Evolutionary conservation across 1,140 invertebrate species (phyloP).

Genomic region (Hydropsyche tenuis): DNA sequence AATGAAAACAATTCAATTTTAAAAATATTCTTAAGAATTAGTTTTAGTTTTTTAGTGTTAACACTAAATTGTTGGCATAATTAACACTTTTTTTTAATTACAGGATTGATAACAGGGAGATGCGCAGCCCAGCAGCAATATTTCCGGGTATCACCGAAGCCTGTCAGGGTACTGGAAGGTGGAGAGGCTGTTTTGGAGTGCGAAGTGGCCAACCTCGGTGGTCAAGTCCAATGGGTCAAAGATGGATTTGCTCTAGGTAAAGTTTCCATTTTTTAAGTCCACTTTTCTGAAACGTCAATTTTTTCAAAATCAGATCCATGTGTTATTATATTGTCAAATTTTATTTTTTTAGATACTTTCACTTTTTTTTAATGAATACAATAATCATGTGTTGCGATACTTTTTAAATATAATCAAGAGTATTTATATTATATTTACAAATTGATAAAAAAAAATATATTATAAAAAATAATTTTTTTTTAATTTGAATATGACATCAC

Average conservation of each 20-base stretch:
- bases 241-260: slow-evolving; percentile 91
- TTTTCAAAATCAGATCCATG: no score
- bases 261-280: slow-evolving; percentile 47
- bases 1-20: not conserved
- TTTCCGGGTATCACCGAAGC: slow-evolving; percentile 79
- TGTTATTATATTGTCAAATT: no score
- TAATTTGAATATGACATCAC: no score
- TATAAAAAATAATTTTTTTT: no score
- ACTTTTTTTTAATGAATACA: no score
- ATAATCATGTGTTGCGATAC: no score
- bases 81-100: slow-evolving; percentile 29
- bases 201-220: slow-evolving; percentile 82
- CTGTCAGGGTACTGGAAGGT: slow-evolving; percentile 82
- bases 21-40: not conserved
- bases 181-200: slow-evolving; percentile 83
- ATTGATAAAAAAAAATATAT: no score
- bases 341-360: no score
- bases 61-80: no score
- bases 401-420: no score
- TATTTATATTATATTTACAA: no score
- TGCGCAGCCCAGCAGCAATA: slow-evolving; percentile 71
- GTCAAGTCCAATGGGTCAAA: slow-evolving; percentile 92
- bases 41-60: not conserved
- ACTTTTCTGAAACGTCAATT: no score
- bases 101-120: slow-evolving; percentile 29